Percentiles rank a stretch among this genome's conserved stretches.
phyloP scores from a whole-genome alignment of 2,113 vertebrate genomes.

The Tupaia tana region DNA sequence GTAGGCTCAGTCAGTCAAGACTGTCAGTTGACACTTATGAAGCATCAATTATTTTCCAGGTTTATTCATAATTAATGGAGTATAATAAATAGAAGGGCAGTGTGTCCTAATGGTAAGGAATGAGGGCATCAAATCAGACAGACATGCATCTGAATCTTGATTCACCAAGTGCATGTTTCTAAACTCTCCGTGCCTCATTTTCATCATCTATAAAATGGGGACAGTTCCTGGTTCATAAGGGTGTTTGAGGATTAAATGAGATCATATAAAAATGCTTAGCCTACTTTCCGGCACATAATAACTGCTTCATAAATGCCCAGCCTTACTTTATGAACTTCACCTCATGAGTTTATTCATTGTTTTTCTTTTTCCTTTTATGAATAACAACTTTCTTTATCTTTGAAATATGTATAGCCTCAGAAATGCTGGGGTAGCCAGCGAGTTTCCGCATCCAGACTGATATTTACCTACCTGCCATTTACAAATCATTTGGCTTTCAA shows the following conservation, averaged over 20 bases:
- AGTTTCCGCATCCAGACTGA: constrained; percentile 22
- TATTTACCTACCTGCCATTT: constrained; percentile 50
- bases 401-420: neutral
- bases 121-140: neutral
- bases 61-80: constrained; percentile 38
- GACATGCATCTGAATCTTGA: neutral
- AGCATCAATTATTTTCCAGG: constrained; percentile 14
- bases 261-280: neutral
- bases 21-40: neutral
- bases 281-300: neutral
- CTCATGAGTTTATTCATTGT: neutral
- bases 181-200: neutral
- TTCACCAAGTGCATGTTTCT: neutral
- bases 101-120: neutral
- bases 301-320: neutral
- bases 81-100: neutral
- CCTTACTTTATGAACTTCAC: constrained; percentile 33
- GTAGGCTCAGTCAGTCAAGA: neutral
- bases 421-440: neutral
- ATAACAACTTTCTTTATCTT: constrained; percentile 28
- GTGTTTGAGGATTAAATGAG: neutral
- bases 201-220: neutral
- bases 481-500: constrained; percentile 49
- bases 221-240: neutral
- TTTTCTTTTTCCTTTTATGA: constrained; percentile 11